A percentile compares a stretch with the other conserved stretches of the same genome.
phyloP scores from a whole-genome alignment of 37 sponge, comb jelly and placozoan genomes.

The Theonella swinhoei region DNA sequence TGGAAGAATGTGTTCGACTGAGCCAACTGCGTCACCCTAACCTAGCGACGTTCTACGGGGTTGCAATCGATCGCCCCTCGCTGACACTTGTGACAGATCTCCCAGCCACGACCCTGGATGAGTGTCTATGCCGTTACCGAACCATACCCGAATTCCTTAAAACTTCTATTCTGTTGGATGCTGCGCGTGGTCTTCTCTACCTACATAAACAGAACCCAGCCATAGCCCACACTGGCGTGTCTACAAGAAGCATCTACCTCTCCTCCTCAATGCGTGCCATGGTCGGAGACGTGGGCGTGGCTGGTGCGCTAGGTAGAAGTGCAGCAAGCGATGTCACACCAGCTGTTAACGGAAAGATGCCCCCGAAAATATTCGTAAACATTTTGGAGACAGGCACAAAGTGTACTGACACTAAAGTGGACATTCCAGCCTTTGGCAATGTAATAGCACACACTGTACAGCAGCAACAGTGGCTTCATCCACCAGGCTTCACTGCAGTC shows the following conservation, averaged over 20 bases:
- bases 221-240: conserved; percentile 32
- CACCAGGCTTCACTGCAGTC: neutral
- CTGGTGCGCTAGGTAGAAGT: neutral
- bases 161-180: conserved; percentile 22
- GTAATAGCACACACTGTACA: neutral
- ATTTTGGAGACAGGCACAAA: neutral
- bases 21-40: conserved; percentile 44
- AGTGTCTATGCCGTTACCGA: conserved; percentile 20
- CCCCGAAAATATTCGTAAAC: neutral
- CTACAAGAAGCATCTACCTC: conserved; percentile 21
- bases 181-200: conserved; percentile 21
- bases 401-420: neutral
- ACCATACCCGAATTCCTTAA: conserved; percentile 3
- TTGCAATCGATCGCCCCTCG: neutral
- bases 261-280: conserved; percentile 29
- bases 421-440: neutral
- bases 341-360: neutral
- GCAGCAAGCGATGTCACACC: too few species aligned
- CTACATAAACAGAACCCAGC: conserved; percentile 31
- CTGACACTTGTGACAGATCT: conserved; percentile 17
- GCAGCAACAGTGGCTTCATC: neutral
- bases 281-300: conserved; percentile 9
- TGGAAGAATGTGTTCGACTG: conserved; percentile 3
- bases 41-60: conserved; percentile 32
- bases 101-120: conserved; percentile 7